Evolutionary conservation across 64 coral and sea anemone genomes (phyloP), one percentile per base, ranked within the genome.

Genomic region (Trachythela sp.): DNA sequence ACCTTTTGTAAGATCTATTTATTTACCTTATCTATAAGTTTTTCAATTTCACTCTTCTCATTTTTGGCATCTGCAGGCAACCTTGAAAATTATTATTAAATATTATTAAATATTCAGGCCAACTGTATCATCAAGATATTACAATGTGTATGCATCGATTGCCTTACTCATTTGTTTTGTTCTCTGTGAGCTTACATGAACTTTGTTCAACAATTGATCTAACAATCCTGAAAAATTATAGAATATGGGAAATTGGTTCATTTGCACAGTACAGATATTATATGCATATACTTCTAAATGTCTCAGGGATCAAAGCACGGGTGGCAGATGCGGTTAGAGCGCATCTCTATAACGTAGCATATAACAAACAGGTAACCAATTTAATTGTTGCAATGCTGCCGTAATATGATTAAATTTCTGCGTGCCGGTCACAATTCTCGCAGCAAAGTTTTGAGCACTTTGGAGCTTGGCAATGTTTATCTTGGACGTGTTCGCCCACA

Each of bases 161-260:
- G 0, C 34, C 32, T 80, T 80, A 39, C 75, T 30, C 75, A 80
- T 3, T 80, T 80, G 75, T 13, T 80, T 80, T 80, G 33, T 80
- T 80, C 35, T 80, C 75, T 34, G 75, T 14, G 15, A 80, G 75
- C 20, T 39, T 80, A 14, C 13, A 37, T 34, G 75, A 80, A 80
- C 75, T 80, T 18, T 80, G 75, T 14, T 80, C 33, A 17, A 80
- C 75, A 37, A 13, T 80, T 80, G 75, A 35, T 80, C 75, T 80
- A 8, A 80, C 75, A 80, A 80, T 80, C 75, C 75, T 80, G 8
- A 80, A 39, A 34, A 80, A 80, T 80, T 18, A 34, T 14, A 37
- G 13, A 72, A 72, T 15, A 52, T 15, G 22, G 22, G 49, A 52
- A 52, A 52, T 15, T 52, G 13, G 49, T 15, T 11, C 7, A 15